Conservation (phyloP, 2,888 invertebrate species). For the Leptinotarsa peninsularis region DNA sequence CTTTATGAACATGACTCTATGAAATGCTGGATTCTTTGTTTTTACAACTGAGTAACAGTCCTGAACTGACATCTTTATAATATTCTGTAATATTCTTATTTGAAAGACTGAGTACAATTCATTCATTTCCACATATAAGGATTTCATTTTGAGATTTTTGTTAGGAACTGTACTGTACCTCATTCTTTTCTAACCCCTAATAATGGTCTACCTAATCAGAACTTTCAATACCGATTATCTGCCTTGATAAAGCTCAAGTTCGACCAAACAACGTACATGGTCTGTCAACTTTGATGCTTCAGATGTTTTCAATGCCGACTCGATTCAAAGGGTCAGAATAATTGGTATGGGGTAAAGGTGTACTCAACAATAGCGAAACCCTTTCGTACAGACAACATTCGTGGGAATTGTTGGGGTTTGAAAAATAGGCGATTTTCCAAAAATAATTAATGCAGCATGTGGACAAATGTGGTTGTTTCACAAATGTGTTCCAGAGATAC, state of each 20-base stretch:
- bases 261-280: constrained; percentile 37
- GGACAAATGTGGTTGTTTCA: constrained; percentile 32
- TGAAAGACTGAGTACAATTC: no score
- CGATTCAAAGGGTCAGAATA: constrained; percentile 43
- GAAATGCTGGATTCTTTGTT: no score
- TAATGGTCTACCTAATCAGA: constrained; percentile 29
- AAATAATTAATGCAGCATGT: constrained; percentile 37
- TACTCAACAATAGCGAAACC: constrained; percentile 46
- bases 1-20: no score
- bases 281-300: constrained; percentile 40
- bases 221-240: constrained; percentile 42
- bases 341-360: constrained; percentile 48
- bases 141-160: background rate
- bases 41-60: no score
- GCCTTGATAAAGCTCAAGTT: constrained; percentile 35
- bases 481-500: background rate
- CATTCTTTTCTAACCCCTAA: constrained; percentile 1
- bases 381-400: constrained; percentile 43
- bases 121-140: no score
- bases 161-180: background rate
- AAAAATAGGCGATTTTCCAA: constrained; percentile 38
- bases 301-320: constrained; percentile 38
- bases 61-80: no score
- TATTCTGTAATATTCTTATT: no score
- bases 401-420: constrained; percentile 44